These are phyloP conservation scores for Lucifuga dentata DNA, from an alignment of 2,113 vertebrate species.

Conservation along the genomic window DNA sequence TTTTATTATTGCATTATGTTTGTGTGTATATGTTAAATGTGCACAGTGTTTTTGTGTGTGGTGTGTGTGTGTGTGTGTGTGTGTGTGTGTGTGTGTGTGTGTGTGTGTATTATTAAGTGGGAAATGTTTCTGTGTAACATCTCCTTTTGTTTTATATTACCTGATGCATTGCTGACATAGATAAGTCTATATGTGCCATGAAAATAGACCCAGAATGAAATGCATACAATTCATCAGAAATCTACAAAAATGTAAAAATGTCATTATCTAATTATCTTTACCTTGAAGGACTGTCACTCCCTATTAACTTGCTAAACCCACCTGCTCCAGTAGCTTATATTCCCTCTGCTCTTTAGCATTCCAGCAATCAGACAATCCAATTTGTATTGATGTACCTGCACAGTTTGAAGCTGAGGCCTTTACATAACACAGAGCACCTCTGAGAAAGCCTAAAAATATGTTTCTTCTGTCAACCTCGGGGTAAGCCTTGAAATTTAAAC, in stretches of 20 bases:
- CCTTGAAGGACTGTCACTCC: not conserved
- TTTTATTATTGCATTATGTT: not conserved
- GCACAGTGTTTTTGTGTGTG: not conserved
- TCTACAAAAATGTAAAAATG: not conserved
- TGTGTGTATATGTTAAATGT: not conserved
- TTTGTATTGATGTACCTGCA: slow-evolving; percentile 45
- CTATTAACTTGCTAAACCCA: not conserved
- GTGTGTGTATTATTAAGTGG: too few relatives aligned
- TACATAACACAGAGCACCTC: slow-evolving; percentile 49
- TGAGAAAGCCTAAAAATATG: slow-evolving; percentile 52
- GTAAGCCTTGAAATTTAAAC: slow-evolving; percentile 46
- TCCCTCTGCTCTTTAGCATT: slow-evolving; percentile 20
- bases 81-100: not conserved
- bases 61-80: not conserved
- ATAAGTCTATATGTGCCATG: not conserved
- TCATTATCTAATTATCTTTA: not conserved
- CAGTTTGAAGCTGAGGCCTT: slow-evolving; percentile 35
- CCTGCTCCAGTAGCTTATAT: slow-evolving; percentile 11
- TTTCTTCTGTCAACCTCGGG: slow-evolving; percentile 6
- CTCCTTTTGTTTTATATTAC: not conserved
- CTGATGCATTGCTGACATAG: not conserved
- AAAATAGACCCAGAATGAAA: too few relatives aligned
- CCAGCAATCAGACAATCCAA: slow-evolving; percentile 36
- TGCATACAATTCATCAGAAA: not conserved
- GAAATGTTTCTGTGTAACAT: not conserved